These are phyloP conservation scores for Poecilia gillii DNA, from an alignment of 2,797 vertebrate genomes.

Conservation along the genomic window DNA sequence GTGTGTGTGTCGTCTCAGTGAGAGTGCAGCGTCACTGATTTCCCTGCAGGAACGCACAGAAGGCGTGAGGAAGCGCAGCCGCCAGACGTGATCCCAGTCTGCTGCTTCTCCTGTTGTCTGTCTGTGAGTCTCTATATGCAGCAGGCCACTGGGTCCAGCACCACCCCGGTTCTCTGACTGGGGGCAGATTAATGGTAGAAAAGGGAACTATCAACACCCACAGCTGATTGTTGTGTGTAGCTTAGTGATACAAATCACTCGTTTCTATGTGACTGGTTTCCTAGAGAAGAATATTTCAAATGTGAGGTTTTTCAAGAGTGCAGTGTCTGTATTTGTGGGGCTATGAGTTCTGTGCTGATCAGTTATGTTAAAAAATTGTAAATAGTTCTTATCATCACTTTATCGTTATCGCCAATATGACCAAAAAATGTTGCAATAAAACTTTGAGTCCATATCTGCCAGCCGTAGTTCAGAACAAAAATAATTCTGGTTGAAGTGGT, in stretches of 20 bases:
- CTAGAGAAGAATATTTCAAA: no score
- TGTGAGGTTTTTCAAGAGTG: no score
- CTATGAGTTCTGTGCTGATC: no score
- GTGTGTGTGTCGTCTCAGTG: conserved; percentile 23
- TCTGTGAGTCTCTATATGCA: background rate
- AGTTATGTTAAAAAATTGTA: no score
- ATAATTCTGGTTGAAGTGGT: background rate
- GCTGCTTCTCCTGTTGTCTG: background rate
- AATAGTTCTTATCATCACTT: no score
- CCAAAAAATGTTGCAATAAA: no score
- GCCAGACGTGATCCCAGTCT: conserved; percentile 28
- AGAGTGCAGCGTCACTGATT: conserved; percentile 75
- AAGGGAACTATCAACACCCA: background rate
- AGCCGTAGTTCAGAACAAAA: background rate
- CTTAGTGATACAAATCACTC: no score
- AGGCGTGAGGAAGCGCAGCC: conserved; percentile 68
- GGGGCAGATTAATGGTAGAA: conserved; percentile 5
- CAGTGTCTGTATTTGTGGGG: no score
- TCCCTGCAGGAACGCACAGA: conserved; percentile 65
- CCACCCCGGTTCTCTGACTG: conserved; percentile 25
- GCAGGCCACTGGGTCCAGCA: conserved; percentile 10
- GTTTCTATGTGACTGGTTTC: no score
- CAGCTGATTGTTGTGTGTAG: background rate
- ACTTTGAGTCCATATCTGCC: no score
- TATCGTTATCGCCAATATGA: no score